Percentiles rank a stretch among this genome's conserved stretches.
Conservation (phyloP, 1,140 invertebrate species). For the Drosophila tristis region DNA sequence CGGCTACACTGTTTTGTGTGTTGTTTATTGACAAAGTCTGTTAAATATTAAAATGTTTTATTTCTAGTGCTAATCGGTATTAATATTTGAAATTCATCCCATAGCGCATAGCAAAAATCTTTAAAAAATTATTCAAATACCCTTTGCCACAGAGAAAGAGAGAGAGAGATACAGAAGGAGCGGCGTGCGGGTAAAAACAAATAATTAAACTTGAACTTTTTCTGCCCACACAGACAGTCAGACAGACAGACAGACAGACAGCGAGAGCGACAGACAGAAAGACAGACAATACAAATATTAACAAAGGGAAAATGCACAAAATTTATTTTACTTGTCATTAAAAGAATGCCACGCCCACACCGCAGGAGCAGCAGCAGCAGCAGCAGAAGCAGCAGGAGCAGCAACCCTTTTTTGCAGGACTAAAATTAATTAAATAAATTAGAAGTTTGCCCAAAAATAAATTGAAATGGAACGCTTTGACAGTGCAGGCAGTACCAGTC, state of each 20-base stretch:
- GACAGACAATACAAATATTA: conserved; percentile 45
- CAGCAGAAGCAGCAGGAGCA: background rate
- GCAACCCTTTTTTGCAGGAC: conserved; percentile 27
- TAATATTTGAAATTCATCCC: too few relatives aligned
- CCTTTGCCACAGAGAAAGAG: background rate
- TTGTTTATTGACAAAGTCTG: too few relatives aligned
- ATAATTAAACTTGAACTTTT: conserved; percentile 57
- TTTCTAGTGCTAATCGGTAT: too few relatives aligned
- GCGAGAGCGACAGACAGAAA: conserved; percentile 16
- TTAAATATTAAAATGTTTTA: too few relatives aligned
- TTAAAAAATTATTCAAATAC: too few relatives aligned
- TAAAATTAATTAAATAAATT: conserved; percentile 75
- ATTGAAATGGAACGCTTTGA: conserved; percentile 65
- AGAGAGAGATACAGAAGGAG: background rate
- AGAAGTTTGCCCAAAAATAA: conserved; percentile 62
- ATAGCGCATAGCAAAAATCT: too few relatives aligned
- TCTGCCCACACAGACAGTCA: background rate
- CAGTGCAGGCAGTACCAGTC: conserved; percentile 22
- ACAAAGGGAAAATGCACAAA: conserved; percentile 43
- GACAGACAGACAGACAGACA: background rate
- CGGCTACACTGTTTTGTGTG: too few relatives aligned
- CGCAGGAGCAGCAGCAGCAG: too few relatives aligned
- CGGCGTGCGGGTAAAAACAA: conserved; percentile 11
- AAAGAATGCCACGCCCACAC: conserved; percentile 5
- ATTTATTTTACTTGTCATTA: conserved; percentile 43